Percentiles rank a stretch among this genome's conserved stretches.
These are phyloP conservation scores for Chanos chanos DNA, from an alignment of 2,797 vertebrate genomes.

Conservation along the genomic window DNA sequence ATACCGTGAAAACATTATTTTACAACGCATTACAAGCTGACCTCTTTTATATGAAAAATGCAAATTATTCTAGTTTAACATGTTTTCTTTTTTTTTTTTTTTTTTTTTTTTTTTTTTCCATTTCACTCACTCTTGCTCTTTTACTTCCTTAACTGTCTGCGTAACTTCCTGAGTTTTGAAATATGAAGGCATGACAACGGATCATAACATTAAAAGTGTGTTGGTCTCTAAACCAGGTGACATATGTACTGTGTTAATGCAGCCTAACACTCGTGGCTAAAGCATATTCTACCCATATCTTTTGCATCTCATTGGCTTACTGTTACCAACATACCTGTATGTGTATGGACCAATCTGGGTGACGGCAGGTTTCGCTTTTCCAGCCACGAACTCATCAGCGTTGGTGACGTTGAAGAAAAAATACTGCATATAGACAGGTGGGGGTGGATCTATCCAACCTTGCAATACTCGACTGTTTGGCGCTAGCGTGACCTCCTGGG, in stretches of 20 bases:
- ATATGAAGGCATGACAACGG: neutral
- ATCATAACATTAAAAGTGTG: neutral
- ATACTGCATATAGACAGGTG: slow-evolving; percentile 81
- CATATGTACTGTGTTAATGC: no score
- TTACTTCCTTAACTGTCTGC: slow-evolving; percentile 8
- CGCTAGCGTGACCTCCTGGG: slow-evolving; percentile 73
- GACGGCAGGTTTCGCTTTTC: slow-evolving; percentile 63
- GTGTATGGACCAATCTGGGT: slow-evolving; percentile 78
- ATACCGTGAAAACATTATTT: no score
- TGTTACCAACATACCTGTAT: slow-evolving; percentile 72
- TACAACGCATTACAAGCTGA: no score
- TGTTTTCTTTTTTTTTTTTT: slow-evolving; percentile 2
- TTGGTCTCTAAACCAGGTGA: no score
- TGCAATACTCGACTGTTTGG: slow-evolving; percentile 72
- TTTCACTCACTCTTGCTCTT: no score
- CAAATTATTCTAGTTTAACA: neutral
- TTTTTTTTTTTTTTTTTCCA: neutral
- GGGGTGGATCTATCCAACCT: slow-evolving; percentile 77
- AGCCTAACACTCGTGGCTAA: no score
- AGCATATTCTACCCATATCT: no score
- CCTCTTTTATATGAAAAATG: neutral
- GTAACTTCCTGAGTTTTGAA: slow-evolving; percentile 7
- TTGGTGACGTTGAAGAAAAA: slow-evolving; percentile 83
- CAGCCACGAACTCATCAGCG: slow-evolving; percentile 66
- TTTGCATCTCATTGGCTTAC: no score